Evolutionary conservation across 2,888 invertebrate species (phyloP), one percentile per base, ranked within the genome.

Genomic region (Drosophila neoperkinsi): DNA sequence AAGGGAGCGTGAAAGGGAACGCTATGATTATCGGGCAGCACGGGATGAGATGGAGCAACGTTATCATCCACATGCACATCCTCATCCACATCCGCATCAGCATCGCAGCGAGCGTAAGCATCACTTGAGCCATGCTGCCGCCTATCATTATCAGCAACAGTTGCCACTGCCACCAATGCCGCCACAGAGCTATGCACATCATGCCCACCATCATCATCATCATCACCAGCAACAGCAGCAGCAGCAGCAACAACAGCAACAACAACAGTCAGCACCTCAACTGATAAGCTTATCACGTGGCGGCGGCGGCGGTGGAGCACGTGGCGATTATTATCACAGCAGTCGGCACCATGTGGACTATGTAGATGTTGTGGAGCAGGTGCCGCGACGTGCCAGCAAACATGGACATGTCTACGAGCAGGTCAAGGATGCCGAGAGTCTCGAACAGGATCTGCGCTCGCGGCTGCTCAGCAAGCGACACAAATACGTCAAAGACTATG

Each of bases 391-490:
- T 61, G 49, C 65, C 49, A 83, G 81, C n/a, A 91, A 92, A 59
- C 90, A 90, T 61, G 84, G 91, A 60, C 90, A 90, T 59, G 83
- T 80, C 25, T 77, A 79, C 36, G 79, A 84, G 10, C 79, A 81
- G 58, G 51, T 82, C 6, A 89, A 91, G 53, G 94, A 94, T 30
- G 95, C 94, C 0, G 95, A 95, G 88, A 94, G 95, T 80, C 95
- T 96, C 67, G 94, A 97, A 71, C 96, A 97, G 91, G 97, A 97
- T 93, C 94, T 97, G 90, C 94, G 97, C 81, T 96, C 96, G 83
- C 95, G 97, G 88, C 93, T 96, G 77, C 91, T 96, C 30, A 96
- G 95, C 91, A 96, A 96, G 92, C 94, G 95, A 82, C 96, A 95
- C 92, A 95, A 94, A 89, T 96, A 96, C 86, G 96, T 96, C 69